Conservation (phyloP, 2,113 vertebrate species). For the Paedocypris sp. region DNA sequence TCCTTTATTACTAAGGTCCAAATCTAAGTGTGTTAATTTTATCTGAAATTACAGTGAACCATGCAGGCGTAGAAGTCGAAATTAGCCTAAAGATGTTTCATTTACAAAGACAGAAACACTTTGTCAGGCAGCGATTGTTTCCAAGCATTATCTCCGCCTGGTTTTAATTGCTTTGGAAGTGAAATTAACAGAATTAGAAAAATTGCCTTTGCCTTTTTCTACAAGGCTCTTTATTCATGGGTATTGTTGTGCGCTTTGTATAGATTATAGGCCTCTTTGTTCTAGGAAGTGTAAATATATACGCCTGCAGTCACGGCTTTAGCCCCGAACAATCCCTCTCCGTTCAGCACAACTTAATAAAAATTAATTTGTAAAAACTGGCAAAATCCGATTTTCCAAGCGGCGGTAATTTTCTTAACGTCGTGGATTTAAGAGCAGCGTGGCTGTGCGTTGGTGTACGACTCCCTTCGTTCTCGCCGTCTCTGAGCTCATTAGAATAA, state of each 20-base stretch:
- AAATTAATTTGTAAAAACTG: constrained; percentile 61
- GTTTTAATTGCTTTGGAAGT: constrained; percentile 95
- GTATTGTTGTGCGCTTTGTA: constrained; percentile 84
- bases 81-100: constrained; percentile 82
- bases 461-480: background rate
- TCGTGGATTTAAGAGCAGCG: background rate
- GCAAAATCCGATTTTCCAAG: constrained; percentile 32
- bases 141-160: constrained; percentile 77
- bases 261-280: constrained; percentile 83
- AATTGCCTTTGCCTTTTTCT: constrained; percentile 77
- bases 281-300: constrained; percentile 77
- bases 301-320: constrained; percentile 77
- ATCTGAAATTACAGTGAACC: constrained; percentile 71
- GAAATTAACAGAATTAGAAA: constrained; percentile 96
- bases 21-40: constrained; percentile 80
- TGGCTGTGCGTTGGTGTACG: background rate
- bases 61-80: constrained; percentile 68
- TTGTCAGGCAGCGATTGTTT: constrained; percentile 78
- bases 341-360: constrained; percentile 46
- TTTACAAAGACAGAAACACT: constrained; percentile 81
- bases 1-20: constrained; percentile 56
- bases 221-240: constrained; percentile 82
- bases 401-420: constrained; percentile 33
- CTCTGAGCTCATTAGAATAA: constrained; percentile 26
- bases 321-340: constrained; percentile 56